Evolutionary conservation across 2,888 invertebrate species (phyloP).

Genomic region (Synanthedon andrenaeformis): DNA sequence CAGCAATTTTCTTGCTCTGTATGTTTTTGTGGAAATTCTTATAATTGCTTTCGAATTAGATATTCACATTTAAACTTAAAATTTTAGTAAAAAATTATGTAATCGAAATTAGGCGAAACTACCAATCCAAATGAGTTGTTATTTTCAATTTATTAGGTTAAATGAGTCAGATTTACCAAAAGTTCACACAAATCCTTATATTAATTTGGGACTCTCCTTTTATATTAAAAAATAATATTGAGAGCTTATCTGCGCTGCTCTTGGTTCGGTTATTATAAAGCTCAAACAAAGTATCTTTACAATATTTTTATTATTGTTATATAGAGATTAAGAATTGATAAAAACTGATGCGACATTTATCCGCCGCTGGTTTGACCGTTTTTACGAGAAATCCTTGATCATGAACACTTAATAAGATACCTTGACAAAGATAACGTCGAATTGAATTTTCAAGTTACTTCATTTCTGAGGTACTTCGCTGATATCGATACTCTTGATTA

Average conservation of each 20-base stretch:
- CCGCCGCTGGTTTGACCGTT: constrained; percentile 19
- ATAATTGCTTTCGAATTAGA: too few species aligned
- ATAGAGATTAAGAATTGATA: constrained; percentile 29
- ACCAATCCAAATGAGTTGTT: too few species aligned
- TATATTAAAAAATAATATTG: too few species aligned
- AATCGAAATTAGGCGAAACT: too few species aligned
- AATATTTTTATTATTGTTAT: background rate
- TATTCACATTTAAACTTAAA: too few species aligned
- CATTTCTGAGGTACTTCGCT: background rate
- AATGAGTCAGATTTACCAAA: too few species aligned
- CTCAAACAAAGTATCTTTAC: background rate
- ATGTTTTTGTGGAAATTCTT: too few species aligned
- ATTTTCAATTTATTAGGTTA: too few species aligned
- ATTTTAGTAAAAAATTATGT: too few species aligned
- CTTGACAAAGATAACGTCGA: constrained; percentile 21
- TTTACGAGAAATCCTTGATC: constrained; percentile 28
- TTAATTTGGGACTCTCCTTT: too few species aligned
- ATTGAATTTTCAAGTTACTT: background rate
- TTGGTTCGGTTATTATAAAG: background rate
- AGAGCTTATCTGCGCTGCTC: too few species aligned
- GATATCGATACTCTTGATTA: background rate
- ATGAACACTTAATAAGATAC: constrained; percentile 27
- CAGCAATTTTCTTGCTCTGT: constrained; percentile 3
- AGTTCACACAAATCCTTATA: too few species aligned
- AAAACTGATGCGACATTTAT: constrained; percentile 26